Evolutionary conservation across 2,888 invertebrate genomes (phyloP).

Genomic region (Melikaiella ostensackeni): DNA sequence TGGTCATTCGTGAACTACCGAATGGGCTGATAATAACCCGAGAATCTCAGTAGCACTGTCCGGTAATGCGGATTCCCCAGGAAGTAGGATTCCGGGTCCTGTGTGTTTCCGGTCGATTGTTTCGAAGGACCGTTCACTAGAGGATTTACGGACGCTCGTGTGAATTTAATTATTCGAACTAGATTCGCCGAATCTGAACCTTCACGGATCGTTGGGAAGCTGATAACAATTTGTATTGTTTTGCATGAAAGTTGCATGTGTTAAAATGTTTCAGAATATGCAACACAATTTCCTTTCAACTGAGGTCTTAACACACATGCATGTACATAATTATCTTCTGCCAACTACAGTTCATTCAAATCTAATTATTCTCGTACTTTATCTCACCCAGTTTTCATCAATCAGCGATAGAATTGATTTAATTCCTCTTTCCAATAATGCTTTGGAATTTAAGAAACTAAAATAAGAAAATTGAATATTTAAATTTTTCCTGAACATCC

Average conservation of each 20-base stretch:
- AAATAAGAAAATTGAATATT: too few species aligned
- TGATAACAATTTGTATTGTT: slow-evolving; percentile 27
- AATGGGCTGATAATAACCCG: slow-evolving; percentile 30
- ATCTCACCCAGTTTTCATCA: too few species aligned
- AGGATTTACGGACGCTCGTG: slow-evolving; percentile 36
- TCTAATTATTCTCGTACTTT: neutral
- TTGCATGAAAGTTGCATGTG: slow-evolving; percentile 6
- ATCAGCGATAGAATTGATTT: too few species aligned
- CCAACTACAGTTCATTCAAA: neutral
- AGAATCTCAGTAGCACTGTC: slow-evolving; percentile 15
- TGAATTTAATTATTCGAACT: slow-evolving; percentile 36
- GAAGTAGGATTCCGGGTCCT: slow-evolving; percentile 25
- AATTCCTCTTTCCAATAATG: too few species aligned
- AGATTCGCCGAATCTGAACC: slow-evolving; percentile 24
- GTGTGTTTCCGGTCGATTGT: slow-evolving; percentile 35
- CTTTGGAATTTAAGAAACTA: too few species aligned
- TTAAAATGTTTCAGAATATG: slow-evolving; percentile 25
- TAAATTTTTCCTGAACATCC: too few species aligned
- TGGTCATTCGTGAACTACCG: slow-evolving; percentile 4
- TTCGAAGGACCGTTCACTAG: slow-evolving; percentile 28
- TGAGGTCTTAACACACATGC: neutral
- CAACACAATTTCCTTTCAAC: slow-evolving; percentile 18
- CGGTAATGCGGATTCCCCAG: slow-evolving; percentile 23
- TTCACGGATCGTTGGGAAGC: slow-evolving; percentile 23
- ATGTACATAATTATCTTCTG: neutral